Evolutionary conservation across 2,888 invertebrate genomes (phyloP).

Genomic region (Trissonchulus latispiculum): DNA sequence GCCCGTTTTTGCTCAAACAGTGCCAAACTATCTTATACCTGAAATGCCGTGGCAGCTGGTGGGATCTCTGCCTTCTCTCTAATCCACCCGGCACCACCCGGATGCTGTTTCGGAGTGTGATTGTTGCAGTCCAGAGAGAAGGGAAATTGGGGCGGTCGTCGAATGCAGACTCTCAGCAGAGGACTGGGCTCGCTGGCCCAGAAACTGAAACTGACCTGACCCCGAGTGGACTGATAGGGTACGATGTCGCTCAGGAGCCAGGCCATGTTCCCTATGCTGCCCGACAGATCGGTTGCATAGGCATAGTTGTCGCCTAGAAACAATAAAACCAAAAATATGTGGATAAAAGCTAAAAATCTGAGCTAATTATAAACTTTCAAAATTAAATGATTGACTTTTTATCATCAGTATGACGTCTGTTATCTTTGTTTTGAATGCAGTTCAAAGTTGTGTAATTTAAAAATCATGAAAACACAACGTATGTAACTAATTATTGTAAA

Average conservation of each 20-base stretch:
- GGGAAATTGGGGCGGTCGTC: constrained; percentile 13
- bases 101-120: background rate
- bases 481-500: too few relatives aligned
- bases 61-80: background rate
- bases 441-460: too few relatives aligned
- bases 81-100: background rate
- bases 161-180: background rate
- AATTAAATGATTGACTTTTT: too few relatives aligned
- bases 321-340: too few relatives aligned
- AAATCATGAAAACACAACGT: too few relatives aligned
- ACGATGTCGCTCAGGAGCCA: background rate
- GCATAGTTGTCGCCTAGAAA: background rate
- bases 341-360: too few relatives aligned
- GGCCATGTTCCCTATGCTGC: background rate
- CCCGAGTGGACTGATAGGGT: background rate
- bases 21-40: too few relatives aligned
- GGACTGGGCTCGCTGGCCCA: constrained; percentile 11
- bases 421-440: too few relatives aligned
- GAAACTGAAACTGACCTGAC: constrained; percentile 4
- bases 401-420: too few relatives aligned
- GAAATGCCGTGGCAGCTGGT: background rate
- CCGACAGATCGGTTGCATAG: background rate
- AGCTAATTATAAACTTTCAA: too few relatives aligned
- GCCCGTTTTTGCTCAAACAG: too few relatives aligned
- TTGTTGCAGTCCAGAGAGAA: constrained; percentile 1